Percentiles rank a stretch among this genome's conserved stretches.
Evolutionary conservation across 2,797 vertebrate genomes (phyloP).

Genomic region (Oceanodroma leucorhoa): DNA sequence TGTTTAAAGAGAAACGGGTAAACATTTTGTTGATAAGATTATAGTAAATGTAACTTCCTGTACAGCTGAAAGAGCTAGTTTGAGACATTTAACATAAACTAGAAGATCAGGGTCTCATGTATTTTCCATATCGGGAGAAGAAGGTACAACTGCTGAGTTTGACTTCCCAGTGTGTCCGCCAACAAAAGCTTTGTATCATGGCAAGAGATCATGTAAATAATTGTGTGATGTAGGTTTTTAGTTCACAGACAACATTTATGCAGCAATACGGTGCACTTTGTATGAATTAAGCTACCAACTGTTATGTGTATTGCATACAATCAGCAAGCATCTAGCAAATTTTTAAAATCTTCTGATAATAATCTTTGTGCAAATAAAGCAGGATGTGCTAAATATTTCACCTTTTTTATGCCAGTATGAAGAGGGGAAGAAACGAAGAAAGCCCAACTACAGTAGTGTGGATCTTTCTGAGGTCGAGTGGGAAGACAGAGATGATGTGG

Average conservation of each 20-base stretch:
- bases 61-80: conserved; percentile 13
- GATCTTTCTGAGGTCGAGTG: conserved; percentile 98
- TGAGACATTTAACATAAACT: conserved; percentile 7
- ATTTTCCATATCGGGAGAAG: not conserved
- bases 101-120: not conserved
- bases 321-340: not conserved
- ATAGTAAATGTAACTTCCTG: conserved; percentile 51
- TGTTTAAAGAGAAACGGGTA: conserved; percentile 50
- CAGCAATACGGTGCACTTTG: not conserved
- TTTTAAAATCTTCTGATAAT: not conserved
- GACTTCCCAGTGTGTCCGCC: not conserved
- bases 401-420: conserved; percentile 82
- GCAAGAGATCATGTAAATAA: not conserved
- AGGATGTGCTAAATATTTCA: not conserved
- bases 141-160: not conserved
- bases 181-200: not conserved
- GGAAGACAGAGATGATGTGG: conserved; percentile 95
- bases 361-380: not conserved
- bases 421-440: conserved; percentile 92
- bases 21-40: conserved; percentile 66
- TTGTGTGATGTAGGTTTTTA: not conserved
- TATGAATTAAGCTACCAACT: not conserved
- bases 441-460: conserved; percentile 96
- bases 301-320: not conserved
- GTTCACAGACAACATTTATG: not conserved